Base-by-base conservation (phyloP, 2,888 invertebrate genomes). In the Zhengitettix transpicula region DNA sequence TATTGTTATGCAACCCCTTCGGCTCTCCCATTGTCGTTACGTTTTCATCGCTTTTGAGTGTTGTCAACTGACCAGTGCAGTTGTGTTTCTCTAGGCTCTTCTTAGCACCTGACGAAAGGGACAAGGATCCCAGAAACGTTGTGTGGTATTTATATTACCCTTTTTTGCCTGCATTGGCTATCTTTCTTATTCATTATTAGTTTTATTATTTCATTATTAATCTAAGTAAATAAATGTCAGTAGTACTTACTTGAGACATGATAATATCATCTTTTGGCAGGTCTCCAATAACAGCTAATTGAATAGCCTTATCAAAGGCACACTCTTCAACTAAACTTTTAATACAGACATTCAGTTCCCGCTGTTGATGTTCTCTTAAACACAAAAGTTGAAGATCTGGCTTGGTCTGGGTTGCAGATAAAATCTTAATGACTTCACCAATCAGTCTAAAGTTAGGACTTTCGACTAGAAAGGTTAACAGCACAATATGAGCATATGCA, bases 291-390 rank as follows among this genome's bases (percentile, higher is more conserved):
- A 77, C 75, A 0, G 82, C 81, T 58, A 85, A 75, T 67, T 78
- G 74, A 5, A 82, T 70, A 1, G 84, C 84, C 47, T 75, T 75
- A 11, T 76, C 74, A 66, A 81, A 85, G 65, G 78, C 74, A 60
- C 75, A 70, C 54, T 73, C 71, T 0, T 71, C 69, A 0, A 79
- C 72, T 62, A 84, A 75, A 66, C 74, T 72, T 56, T 78, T 73
- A 0, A 83, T 74, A 66, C 81, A 82, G 64, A 77, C 73, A 40
- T 73, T 67, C 41, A 83, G 71, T 66, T 81, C 80, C 10, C 11
- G 40, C 52, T 72, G 74, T 73, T 64, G 65, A 72, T 78, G 55
- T 73, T 78, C 64, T 75, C 75, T 67, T 11, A 10, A 8, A n/a
- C 58, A 55, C 11, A 64, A 55, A 12, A 53, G 16, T 12, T 51